A percentile compares a stretch with the other conserved stretches of the same genome.
phyloP scores from a whole-genome alignment of 1,140 invertebrate genomes.

The Brachionus calyciflorus region DNA sequence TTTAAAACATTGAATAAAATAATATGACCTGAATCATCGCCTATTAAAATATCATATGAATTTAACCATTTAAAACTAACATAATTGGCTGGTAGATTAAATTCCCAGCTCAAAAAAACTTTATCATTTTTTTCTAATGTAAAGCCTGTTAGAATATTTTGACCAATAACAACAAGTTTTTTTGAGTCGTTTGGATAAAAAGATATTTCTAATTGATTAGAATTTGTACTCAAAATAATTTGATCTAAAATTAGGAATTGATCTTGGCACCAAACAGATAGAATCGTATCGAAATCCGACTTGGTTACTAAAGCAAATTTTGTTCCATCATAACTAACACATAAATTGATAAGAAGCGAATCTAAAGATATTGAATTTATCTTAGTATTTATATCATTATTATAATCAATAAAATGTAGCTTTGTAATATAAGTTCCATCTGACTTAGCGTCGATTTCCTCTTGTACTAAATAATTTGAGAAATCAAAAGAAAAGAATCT shows the following conservation, averaged over 20 bases:
- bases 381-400: not conserved
- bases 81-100: not conserved
- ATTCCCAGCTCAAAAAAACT: not conserved
- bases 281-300: not conserved
- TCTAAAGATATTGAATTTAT: not conserved
- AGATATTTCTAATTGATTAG: not conserved
- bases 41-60: not conserved
- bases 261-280: not conserved
- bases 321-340: not conserved
- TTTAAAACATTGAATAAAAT: not conserved
- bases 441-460: not conserved
- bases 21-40: slow-evolving; percentile 1
- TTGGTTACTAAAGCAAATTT: not conserved
- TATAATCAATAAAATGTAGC: slow-evolving; percentile 6
- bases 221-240: not conserved
- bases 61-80: not conserved
- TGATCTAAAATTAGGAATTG: not conserved
- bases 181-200: slow-evolving; percentile 19
- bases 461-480: not conserved
- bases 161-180: not conserved
- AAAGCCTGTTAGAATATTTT: not conserved
- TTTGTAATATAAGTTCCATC: not conserved
- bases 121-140: slow-evolving; percentile 5
- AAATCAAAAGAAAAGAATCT: not conserved
- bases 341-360: not conserved